Evolutionary conservation across 2,113 vertebrate genomes (phyloP).

Genomic region (Corythornis vintsioides): DNA sequence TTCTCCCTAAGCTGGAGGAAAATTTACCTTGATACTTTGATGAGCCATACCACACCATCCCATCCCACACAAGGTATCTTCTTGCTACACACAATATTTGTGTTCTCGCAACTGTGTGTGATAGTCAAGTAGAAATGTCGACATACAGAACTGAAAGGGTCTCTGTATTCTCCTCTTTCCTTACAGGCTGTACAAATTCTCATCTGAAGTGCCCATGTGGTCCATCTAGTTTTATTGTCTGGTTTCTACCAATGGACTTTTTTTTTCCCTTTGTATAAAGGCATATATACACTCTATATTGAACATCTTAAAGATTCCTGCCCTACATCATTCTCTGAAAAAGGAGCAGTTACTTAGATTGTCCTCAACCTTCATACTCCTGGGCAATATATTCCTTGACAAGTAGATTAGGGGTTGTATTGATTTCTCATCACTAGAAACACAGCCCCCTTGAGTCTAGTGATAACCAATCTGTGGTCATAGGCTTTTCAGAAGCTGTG

Average conservation of each 20-base stretch:
- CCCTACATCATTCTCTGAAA: not conserved
- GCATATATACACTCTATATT: too few relatives aligned
- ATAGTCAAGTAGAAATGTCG: not conserved
- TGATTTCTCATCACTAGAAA: not conserved
- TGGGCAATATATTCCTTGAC: not conserved
- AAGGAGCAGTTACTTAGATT: not conserved
- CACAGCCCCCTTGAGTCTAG: not conserved
- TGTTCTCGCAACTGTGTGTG: not conserved
- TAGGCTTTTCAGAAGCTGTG: not conserved
- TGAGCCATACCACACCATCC: not conserved
- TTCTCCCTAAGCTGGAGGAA: not conserved
- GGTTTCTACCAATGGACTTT: not conserved
- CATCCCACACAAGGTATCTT: not conserved
- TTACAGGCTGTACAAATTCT: not conserved
- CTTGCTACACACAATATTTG: not conserved
- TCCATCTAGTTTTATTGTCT: not conserved
- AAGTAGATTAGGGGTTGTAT: not conserved
- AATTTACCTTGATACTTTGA: not conserved
- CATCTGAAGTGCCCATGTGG: not conserved
- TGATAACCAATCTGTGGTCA: not conserved
- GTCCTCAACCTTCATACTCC: not conserved
- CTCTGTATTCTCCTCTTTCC: not conserved
- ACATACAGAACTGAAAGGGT: not conserved
- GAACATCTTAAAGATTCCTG: not conserved
- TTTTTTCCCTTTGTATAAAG: not conserved